These are phyloP conservation scores for Scomber colias DNA, from an alignment of 2,113 vertebrate genomes.

Conservation along the genomic window DNA sequence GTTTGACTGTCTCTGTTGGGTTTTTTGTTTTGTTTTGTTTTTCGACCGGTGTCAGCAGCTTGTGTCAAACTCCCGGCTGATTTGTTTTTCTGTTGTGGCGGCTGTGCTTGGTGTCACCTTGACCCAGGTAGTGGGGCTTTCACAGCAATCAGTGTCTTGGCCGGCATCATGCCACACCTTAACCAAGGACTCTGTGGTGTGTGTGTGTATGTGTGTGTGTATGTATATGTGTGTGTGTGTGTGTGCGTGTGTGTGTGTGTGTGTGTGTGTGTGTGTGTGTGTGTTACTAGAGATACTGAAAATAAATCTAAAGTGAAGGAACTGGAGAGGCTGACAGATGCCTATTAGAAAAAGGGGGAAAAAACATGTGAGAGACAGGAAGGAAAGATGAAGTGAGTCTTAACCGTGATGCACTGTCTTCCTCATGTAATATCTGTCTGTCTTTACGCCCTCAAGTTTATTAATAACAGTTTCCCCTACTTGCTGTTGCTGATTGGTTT, in stretches of 20 bases:
- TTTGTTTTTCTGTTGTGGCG: conserved; percentile 43
- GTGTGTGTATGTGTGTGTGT: conserved; percentile 33
- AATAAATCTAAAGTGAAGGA: conserved; percentile 7
- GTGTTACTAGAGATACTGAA: background rate
- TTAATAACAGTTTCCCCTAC: conserved; percentile 7
- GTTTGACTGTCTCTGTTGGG: conserved; percentile 19
- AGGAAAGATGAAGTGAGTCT: conserved; percentile 13
- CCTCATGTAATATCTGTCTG: conserved; percentile 20
- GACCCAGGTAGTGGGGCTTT: conserved; percentile 52
- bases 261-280: conserved; percentile 33
- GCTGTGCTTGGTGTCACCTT: conserved; percentile 66
- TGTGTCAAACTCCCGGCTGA: conserved; percentile 25
- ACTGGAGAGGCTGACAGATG: conserved; percentile 31
- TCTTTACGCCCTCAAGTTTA: conserved; percentile 19
- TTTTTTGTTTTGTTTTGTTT: background rate
- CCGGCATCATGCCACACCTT: conserved; percentile 64
- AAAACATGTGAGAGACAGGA: conserved; percentile 10
- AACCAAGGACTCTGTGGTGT: conserved; percentile 10
- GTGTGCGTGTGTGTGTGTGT: conserved; percentile 37
- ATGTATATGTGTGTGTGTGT: conserved; percentile 33
- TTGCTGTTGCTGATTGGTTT: background rate
- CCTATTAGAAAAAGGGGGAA: conserved; percentile 1
- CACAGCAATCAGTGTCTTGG: conserved; percentile 37
- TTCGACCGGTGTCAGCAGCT: conserved; percentile 30
- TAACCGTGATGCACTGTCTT: conserved; percentile 17